Percentiles rank a stretch among this genome's conserved stretches.
These are phyloP conservation scores for Phasia obesa DNA, from an alignment of 2,888 invertebrate genomes.

Conservation along the genomic window DNA sequence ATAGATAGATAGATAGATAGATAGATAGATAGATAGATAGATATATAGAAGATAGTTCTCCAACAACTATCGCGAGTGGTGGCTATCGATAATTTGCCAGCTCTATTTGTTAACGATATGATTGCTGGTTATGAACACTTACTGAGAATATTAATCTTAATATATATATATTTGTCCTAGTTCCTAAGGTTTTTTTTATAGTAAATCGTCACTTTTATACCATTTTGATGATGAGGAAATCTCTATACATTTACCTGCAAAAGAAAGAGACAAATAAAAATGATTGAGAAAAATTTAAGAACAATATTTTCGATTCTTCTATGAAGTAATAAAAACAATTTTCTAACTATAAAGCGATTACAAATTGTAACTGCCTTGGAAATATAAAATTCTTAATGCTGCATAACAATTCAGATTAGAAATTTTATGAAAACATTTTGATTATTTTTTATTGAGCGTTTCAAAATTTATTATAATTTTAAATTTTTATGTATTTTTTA, in stretches of 20 bases:
- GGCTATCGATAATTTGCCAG: no score
- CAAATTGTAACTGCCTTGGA: conserved; percentile 3
- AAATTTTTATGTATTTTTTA: conserved; percentile 37
- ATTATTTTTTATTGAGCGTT: conserved; percentile 28
- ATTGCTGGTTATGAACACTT: no score
- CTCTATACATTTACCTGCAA: conserved; percentile 37
- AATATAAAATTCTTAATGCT: background rate
- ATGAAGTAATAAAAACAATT: conserved; percentile 31
- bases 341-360: conserved; percentile 15
- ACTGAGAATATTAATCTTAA: no score
- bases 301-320: conserved; percentile 8
- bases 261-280: background rate
- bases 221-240: background rate
- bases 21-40: no score
- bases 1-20: no score
- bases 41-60: no score
- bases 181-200: background rate
- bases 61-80: no score
- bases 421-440: background rate
- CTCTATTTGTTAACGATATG: no score
- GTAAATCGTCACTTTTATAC: no score
- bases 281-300: background rate
- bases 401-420: conserved; percentile 15
- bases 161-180: no score
- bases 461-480: conserved; percentile 27